Evolutionary conservation across 2,888 invertebrate species (phyloP).

Genomic region (Drosophila macrothrix): DNA sequence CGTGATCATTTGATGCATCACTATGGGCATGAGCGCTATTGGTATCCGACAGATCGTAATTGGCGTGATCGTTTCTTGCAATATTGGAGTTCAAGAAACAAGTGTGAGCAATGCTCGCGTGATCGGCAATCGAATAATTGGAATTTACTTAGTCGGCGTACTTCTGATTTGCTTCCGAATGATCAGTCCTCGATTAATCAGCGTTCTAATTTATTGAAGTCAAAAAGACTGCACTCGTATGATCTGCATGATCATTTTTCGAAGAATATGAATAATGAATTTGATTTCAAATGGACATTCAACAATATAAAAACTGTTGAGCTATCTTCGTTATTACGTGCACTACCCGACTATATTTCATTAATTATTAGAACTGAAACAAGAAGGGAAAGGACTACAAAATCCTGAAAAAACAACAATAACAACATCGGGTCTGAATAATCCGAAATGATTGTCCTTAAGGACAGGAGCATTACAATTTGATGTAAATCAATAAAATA

Average conservation of each 20-base stretch:
- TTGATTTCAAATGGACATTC: conserved; percentile 2
- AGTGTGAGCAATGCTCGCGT: background rate
- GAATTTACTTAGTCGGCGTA: background rate
- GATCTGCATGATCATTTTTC: background rate
- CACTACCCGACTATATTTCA: background rate
- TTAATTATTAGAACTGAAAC: background rate
- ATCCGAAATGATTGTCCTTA: conserved; percentile 4
- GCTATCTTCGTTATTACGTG: background rate
- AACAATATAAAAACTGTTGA: background rate
- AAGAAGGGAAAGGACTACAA: background rate
- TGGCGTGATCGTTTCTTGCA: background rate
- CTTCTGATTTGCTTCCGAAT: background rate
- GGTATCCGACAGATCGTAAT: background rate
- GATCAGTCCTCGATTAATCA: background rate
- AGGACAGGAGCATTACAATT: background rate
- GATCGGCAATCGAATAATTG: background rate
- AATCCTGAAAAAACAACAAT: background rate
- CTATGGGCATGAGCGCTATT: fast-evolving
- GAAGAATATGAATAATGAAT: background rate
- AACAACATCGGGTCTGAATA: background rate
- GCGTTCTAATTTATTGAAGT: background rate
- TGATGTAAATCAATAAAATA: conserved; percentile 5
- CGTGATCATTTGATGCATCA: background rate
- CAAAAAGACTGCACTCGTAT: background rate
- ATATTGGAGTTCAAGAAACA: background rate